Evolutionary conservation across 1,140 invertebrate species (phyloP).

Genomic region (Rhyacophila brunnea): DNA sequence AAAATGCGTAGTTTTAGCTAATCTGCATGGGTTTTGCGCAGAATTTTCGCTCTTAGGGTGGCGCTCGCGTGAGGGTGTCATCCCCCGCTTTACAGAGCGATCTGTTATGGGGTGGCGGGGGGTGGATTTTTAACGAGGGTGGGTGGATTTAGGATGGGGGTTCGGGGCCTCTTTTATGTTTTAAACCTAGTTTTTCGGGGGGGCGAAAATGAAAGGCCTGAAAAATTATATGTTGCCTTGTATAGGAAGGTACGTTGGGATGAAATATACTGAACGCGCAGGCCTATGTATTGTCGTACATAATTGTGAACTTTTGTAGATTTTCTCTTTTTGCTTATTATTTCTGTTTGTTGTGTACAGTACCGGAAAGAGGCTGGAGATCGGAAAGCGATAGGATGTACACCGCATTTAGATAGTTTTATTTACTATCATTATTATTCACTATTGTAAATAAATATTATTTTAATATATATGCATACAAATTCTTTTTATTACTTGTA

Average conservation of each 20-base stretch:
- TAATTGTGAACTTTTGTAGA: conserved; percentile 36
- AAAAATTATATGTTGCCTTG: conserved; percentile 35
- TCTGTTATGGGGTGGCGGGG: conserved; percentile 5
- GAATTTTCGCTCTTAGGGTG: conserved; percentile 30
- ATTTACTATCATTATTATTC: no score
- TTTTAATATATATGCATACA: no score
- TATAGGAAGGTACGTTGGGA: conserved; percentile 22
- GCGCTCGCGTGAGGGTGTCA: conserved; percentile 10
- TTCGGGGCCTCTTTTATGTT: conserved; percentile 30
- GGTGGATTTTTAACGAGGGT: conserved; percentile 34
- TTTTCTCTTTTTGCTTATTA: conserved; percentile 37
- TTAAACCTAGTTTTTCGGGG: conserved; percentile 36
- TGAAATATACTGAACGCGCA: conserved; percentile 33
- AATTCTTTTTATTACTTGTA: no score
- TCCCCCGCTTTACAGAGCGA: conserved; percentile 1
- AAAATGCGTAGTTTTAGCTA: conserved; percentile 60
- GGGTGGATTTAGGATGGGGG: conserved; percentile 34
- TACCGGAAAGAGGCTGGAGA: conserved; percentile 1
- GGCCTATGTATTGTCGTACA: conserved; percentile 36
- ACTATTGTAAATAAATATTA: no score
- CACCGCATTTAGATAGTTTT: no score
- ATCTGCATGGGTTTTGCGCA: conserved; percentile 48
- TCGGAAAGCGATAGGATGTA: not conserved
- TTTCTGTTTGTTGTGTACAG: conserved; percentile 34
- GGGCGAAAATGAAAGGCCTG: conserved; percentile 29